These are phyloP conservation scores for Macrochelys suwanniensis DNA, from an alignment of 2,797 vertebrate genomes.

Conservation along the genomic window DNA sequence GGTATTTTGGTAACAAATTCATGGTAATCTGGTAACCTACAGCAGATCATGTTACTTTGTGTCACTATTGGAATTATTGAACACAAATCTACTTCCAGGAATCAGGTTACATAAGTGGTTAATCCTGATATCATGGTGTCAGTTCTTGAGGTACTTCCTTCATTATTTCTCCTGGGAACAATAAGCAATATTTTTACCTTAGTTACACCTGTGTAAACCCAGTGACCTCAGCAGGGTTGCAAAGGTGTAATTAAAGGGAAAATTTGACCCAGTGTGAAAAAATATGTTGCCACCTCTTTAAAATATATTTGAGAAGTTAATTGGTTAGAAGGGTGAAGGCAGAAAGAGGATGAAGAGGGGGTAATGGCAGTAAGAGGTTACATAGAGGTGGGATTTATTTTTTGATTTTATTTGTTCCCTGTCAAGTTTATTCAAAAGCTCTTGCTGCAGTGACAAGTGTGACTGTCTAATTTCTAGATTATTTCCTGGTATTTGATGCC, in stretches of 20 bases:
- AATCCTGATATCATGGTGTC: background rate
- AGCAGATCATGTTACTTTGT: background rate
- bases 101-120: background rate
- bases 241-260: background rate
- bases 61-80: background rate
- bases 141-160: background rate
- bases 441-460: background rate
- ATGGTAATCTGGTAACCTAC: background rate
- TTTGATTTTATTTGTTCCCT: background rate
- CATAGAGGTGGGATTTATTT: background rate
- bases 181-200: background rate
- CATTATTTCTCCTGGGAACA: background rate
- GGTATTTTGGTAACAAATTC: background rate
- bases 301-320: background rate
- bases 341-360: background rate
- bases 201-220: background rate
- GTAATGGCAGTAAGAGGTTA: background rate
- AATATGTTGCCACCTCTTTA: too few relatives aligned
- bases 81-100: background rate
- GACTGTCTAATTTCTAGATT: background rate
- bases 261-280: background rate
- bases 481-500: background rate
- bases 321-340: background rate
- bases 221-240: background rate
- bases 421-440: background rate